Percentiles rank a stretch among this genome's conserved stretches.
phyloP scores from a whole-genome alignment of 2,113 vertebrate species.

The Chaetodon trifascialis region DNA sequence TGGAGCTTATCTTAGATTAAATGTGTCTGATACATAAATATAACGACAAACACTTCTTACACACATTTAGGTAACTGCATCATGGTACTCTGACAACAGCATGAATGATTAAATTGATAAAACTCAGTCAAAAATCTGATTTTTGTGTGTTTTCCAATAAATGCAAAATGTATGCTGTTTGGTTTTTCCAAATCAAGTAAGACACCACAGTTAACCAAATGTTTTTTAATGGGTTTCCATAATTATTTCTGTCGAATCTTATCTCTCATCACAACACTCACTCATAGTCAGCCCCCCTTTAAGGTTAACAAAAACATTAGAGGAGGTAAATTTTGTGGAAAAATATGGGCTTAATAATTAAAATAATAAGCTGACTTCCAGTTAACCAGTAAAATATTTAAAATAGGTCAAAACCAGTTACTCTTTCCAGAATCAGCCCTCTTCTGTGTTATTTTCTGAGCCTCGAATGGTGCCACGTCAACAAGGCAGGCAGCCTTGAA shows the following conservation, averaged over 20 bases:
- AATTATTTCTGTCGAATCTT: constrained; percentile 68
- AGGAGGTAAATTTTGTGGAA: constrained; percentile 68
- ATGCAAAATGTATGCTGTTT: too few species aligned
- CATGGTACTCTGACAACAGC: not conserved
- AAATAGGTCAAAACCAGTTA: constrained; percentile 58
- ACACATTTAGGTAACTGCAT: not conserved
- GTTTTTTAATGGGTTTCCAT: constrained; percentile 77
- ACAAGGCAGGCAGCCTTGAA: constrained; percentile 50
- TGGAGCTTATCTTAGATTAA: not conserved
- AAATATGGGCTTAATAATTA: constrained; percentile 76
- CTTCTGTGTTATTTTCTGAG: constrained; percentile 39
- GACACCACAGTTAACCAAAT: constrained; percentile 66
- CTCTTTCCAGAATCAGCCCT: constrained; percentile 53
- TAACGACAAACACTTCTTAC: not conserved
- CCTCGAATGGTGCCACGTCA: constrained; percentile 21
- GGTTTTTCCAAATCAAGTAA: constrained; percentile 3
- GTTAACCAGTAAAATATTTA: constrained; percentile 74
- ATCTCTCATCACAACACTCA: constrained; percentile 71
- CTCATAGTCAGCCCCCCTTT: constrained; percentile 55
- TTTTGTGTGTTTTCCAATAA: not conserved
- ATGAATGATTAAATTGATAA: not conserved
- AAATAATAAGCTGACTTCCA: constrained; percentile 74
- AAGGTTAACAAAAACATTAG: constrained; percentile 65
- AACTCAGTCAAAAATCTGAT: not conserved
- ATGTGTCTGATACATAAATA: not conserved